phyloP scores from a whole-genome alignment of 2,888 invertebrate genomes.

The Xanthia togata region DNA sequence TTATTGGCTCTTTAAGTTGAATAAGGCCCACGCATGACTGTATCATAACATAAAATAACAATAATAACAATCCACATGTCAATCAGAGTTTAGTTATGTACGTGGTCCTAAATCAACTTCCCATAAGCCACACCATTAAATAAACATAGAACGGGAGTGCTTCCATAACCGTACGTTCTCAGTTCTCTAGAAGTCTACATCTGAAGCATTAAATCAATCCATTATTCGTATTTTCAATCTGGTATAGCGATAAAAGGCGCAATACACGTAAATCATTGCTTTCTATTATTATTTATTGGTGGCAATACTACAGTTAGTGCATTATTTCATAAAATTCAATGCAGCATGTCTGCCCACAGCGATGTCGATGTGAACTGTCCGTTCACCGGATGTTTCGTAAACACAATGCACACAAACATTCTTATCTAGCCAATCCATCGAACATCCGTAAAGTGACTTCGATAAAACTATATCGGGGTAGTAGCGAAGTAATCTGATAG shows the following conservation, averaged over 20 bases:
- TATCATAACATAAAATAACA: background rate
- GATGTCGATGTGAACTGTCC: slow-evolving; percentile 57
- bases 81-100: slow-evolving; percentile 14
- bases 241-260: slow-evolving; percentile 65
- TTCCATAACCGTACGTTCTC: slow-evolving; percentile 48
- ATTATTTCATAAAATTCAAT: slow-evolving; percentile 70
- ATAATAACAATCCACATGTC: slow-evolving; percentile 23
- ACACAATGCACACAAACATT: slow-evolving; percentile 61
- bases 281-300: slow-evolving; percentile 70
- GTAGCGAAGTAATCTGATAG: slow-evolving; percentile 65
- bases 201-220: slow-evolving; percentile 68
- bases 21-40: slow-evolving; percentile 11
- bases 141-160: slow-evolving; percentile 54
- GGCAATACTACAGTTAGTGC: slow-evolving; percentile 60
- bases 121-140: slow-evolving; percentile 46
- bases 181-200: slow-evolving; percentile 53
- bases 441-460: slow-evolving; percentile 66
- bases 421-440: slow-evolving; percentile 66
- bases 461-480: slow-evolving; percentile 72
- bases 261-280: slow-evolving; percentile 71
- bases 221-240: slow-evolving; percentile 68
- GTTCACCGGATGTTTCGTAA: slow-evolving; percentile 73
- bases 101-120: slow-evolving; percentile 52
- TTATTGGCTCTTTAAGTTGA: background rate
- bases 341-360: slow-evolving; percentile 62